These are phyloP conservation scores for Holcopasites calliopsidis DNA, from an alignment of 1,140 invertebrate species.

Conservation along the genomic window DNA sequence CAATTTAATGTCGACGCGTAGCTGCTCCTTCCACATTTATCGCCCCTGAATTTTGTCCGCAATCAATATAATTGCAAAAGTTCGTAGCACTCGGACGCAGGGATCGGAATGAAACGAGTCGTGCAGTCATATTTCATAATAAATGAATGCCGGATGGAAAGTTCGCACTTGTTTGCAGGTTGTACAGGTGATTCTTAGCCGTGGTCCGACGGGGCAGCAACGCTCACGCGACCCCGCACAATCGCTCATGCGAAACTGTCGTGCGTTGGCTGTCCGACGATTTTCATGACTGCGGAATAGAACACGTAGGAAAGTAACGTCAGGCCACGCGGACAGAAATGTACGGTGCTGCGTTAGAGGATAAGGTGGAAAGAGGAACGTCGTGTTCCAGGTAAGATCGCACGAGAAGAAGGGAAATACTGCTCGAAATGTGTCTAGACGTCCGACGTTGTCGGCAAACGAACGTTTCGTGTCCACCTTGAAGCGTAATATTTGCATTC, in stretches of 20 bases:
- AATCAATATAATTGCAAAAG: too few relatives aligned
- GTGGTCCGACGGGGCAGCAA: background rate
- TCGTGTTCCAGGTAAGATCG: background rate
- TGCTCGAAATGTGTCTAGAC: background rate
- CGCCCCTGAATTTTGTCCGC: too few relatives aligned
- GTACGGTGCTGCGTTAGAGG: background rate
- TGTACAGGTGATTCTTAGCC: background rate
- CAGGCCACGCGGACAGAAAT: background rate
- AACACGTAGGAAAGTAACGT: background rate
- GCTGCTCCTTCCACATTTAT: too few relatives aligned
- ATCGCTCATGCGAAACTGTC: slow-evolving; percentile 3
- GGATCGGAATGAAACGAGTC: too few relatives aligned
- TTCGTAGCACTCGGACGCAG: too few relatives aligned
- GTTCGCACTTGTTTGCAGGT: background rate
- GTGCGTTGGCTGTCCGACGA: slow-evolving; percentile 17
- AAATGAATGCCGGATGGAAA: background rate
- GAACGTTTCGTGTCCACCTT: too few relatives aligned
- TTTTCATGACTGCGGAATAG: background rate
- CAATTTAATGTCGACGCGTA: too few relatives aligned
- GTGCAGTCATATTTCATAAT: too few relatives aligned
- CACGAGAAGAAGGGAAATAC: background rate
- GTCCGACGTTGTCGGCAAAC: too few relatives aligned
- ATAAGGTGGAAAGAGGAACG: background rate
- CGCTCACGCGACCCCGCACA: background rate
- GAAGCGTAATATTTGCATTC: too few relatives aligned